phyloP scores from a whole-genome alignment of 2,113 vertebrate genomes.

The Rhagologus leucostigma region DNA sequence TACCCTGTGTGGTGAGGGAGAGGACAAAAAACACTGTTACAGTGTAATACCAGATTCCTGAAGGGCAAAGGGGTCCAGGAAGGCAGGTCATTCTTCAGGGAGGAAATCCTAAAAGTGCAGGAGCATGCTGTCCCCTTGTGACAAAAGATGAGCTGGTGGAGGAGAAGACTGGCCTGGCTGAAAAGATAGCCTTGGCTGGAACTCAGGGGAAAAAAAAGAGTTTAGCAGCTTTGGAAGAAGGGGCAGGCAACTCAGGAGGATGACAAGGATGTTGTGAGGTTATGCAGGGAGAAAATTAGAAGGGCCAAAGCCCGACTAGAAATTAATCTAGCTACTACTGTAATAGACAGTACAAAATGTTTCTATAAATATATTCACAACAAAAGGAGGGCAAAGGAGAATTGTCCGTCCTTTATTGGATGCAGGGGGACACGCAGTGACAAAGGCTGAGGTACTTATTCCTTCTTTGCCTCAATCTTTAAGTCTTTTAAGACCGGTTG shows the following conservation, averaged over 20 bases:
- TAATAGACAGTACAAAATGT: neutral
- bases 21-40: neutral
- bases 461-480: neutral
- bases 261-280: neutral
- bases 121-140: neutral
- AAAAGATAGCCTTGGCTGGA: neutral
- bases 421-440: rapidly evolving
- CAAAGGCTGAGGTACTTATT: neutral
- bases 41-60: neutral
- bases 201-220: neutral
- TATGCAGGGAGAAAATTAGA: neutral
- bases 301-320: neutral
- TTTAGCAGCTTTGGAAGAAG: neutral
- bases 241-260: neutral
- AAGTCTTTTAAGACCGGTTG: neutral
- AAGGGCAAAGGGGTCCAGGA: neutral
- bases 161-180: neutral
- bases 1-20: neutral
- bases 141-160: neutral
- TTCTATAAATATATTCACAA: neutral
- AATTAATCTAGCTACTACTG: neutral
- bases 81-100: neutral
- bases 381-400: neutral
- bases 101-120: neutral
- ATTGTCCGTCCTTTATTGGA: neutral